Base-by-base conservation (phyloP, 2,113 vertebrate genomes). In the Monarcha castaneiventris region DNA sequence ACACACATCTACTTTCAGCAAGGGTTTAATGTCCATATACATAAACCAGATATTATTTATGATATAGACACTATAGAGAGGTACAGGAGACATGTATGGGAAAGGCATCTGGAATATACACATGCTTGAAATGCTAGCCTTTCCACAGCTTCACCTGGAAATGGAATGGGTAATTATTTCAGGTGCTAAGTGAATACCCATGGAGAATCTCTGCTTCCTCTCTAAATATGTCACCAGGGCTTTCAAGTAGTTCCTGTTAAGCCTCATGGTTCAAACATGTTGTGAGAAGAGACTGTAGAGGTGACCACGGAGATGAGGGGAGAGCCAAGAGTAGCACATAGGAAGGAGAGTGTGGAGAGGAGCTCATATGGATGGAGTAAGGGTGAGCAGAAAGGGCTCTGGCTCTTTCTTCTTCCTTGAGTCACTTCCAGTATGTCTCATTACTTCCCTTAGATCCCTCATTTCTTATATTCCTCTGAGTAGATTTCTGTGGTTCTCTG, bases 311-410 rank as follows among this genome's bases (percentile, higher is more conserved):
- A 93, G 68, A 89, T 5, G 6, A n/a, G 15, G 26, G 16, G 39
- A 90, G 27, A 76, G 78, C 39, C 61, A 59, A 72, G 30, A 1
- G 5, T 3, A 86, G 58, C 39, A 61, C 6, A 48, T 15, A 64
- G n/a, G 21, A 59, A 85, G 30, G 51, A 73, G 13, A 35, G 21
- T 17, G 27, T 2, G 5, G 35, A 75, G 52, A 51, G 43, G 35
- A 61, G 27, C 29, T 63, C 59, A 43, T 2, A 18, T 0, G 2
- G 52, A 77, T 41, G 46, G 29, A 64, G 54, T 1, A 1, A n/a
- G n/a, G 32, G 19, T 21, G 46, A 87, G 56, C 19, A 7, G 44
- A 93, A 90, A 78, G 48, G 33, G 23, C 39, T 84, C 52, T 79
- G 61, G 35, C 29, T 78, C 49, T 25, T 87, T 84, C 27, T 71